Base-by-base conservation (phyloP, 2,113 vertebrate species). In the Xiphophorus couchianus region DNA sequence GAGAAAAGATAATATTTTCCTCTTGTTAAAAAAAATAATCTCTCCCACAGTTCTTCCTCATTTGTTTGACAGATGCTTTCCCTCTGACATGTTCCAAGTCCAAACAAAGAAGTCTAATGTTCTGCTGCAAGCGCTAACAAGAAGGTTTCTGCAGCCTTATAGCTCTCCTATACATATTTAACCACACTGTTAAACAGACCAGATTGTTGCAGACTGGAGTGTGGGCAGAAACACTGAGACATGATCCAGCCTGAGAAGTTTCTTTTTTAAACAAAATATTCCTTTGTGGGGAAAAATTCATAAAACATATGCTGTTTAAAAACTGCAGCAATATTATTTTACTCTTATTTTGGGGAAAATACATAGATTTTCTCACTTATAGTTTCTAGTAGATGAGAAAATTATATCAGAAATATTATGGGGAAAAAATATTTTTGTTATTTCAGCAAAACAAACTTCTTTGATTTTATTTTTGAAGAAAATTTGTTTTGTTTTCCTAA, bases 101-200 rank as follows among this genome's bases (percentile, higher is more conserved):
- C 48, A 15, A 76, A 66, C 69, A 74, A 73, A 58, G 30, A 60
- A 29, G 30, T 33, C 14, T 51, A 37, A 76, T 28, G 31, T 31
- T 25, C 17, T 65, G 71, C 69, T 65, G 71, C 64, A 65, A 63
- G 1, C 29, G 22, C 19, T 62, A 48, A 54, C 75, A 69, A 39
- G 33, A 64, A 44, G 66, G 73, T 66, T 58, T 58, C 51, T 62
- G 30, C 61, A 22, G 48, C 35, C 51, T 37, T 62, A 78, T 67
- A 42, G 71, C 63, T 35, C 25, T 58, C 42, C 27, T 17, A 60
- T 88, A 74, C 78, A 85, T 85, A 66, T 88, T 85, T 78, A 78
- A 81, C 54, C 37, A 61, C 69, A 4, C 25, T 62, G 58, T 22
- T 14, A 39, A 25, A 27, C 5, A 64, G 48, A 65, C 74, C 60